Conservation (phyloP, 2,888 invertebrate genomes). For the Aleiodes alternator region DNA sequence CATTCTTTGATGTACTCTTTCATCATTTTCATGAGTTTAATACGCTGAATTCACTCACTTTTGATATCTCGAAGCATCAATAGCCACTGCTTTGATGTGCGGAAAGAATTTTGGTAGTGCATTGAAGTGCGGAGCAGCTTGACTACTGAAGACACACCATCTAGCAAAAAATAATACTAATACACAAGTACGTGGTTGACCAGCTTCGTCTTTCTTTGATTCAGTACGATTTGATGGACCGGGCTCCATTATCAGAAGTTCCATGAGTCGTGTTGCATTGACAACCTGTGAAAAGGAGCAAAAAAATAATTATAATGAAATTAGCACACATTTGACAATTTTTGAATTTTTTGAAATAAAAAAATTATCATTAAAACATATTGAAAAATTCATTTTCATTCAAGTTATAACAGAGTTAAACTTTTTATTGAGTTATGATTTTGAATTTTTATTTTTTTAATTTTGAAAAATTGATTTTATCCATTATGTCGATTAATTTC, state of each 20-base stretch:
- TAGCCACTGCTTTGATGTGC: constrained; percentile 89
- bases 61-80: constrained; percentile 90
- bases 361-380: too few species aligned
- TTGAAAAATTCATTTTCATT: too few species aligned
- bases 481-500: too few species aligned
- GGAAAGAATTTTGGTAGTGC: constrained; percentile 92
- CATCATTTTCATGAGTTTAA: neutral
- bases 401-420: too few species aligned
- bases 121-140: constrained; percentile 93
- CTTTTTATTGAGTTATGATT: too few species aligned
- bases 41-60: constrained; percentile 72
- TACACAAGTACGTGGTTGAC: constrained; percentile 82
- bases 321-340: too few species aligned
- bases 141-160: constrained; percentile 93
- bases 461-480: too few species aligned
- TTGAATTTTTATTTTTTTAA: too few species aligned
- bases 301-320: neutral
- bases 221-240: constrained; percentile 80
- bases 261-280: constrained; percentile 83
- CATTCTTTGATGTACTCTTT: too few species aligned
- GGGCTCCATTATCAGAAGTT: constrained; percentile 81
- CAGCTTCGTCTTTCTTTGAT: constrained; percentile 64
- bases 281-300: constrained; percentile 77
- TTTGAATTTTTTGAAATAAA: too few species aligned
- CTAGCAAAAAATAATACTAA: constrained; percentile 92